Percentiles rank a stretch among this genome's conserved stretches.
phyloP scores from a whole-genome alignment of 2,888 invertebrate species.

The Sisyra nigra region DNA sequence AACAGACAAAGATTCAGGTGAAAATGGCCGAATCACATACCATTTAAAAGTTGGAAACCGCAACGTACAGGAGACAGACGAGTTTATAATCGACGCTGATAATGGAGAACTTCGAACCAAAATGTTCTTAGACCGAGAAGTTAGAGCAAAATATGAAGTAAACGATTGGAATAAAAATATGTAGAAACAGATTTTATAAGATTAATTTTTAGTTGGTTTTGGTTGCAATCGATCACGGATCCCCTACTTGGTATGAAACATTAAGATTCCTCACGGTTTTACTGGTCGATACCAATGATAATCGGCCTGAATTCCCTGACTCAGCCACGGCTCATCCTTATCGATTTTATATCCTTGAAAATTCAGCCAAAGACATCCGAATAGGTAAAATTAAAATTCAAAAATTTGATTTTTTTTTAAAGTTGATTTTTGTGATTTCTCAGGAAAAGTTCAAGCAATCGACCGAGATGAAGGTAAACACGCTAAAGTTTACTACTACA shows the following conservation, averaged over 20 bases:
- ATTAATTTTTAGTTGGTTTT: constrained; percentile 44
- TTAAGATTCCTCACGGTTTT: constrained; percentile 57
- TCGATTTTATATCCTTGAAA: constrained; percentile 55
- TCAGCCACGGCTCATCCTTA: constrained; percentile 39
- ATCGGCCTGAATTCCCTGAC: constrained; percentile 58
- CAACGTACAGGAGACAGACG: constrained; percentile 62
- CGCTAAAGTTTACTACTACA: constrained; percentile 70
- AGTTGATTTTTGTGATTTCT: constrained; percentile 8
- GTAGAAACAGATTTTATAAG: neutral
- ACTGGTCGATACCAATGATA: constrained; percentile 67
- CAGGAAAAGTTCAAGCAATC: constrained; percentile 53
- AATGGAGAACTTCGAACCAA: constrained; percentile 71
- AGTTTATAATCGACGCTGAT: constrained; percentile 62
- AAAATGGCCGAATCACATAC: constrained; percentile 72
- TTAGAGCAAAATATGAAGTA: constrained; percentile 46
- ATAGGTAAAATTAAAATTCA: constrained; percentile 34
- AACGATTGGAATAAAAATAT: constrained; percentile 9
- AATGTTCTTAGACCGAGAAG: constrained; percentile 63
- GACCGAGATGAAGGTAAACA: constrained; percentile 68
- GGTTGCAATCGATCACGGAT: constrained; percentile 71
- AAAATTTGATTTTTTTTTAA: neutral
- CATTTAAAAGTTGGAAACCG: constrained; percentile 61
- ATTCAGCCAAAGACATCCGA: constrained; percentile 41
- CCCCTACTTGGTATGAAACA: constrained; percentile 64
- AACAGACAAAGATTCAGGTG: constrained; percentile 63